Evolutionary conservation across 2,797 vertebrate genomes (phyloP).

Genomic region (Cryptoblepharus egeriae): DNA sequence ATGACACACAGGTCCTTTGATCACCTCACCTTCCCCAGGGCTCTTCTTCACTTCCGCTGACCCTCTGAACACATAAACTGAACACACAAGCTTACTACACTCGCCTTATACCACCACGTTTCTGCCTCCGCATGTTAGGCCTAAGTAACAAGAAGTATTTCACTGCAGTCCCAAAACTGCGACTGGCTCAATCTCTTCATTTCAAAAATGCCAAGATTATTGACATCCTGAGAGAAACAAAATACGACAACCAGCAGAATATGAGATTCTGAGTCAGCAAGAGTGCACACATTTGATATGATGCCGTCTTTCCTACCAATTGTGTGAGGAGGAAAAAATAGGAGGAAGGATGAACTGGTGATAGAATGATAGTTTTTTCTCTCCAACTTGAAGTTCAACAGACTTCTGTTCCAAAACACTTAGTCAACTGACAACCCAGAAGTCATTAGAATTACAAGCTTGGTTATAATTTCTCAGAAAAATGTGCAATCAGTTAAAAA

Average conservation of each 20-base stretch:
- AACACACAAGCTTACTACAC: conserved; percentile 43
- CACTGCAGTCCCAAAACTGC: conserved; percentile 44
- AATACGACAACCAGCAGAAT: conserved; percentile 34
- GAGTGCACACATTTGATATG: conserved; percentile 4
- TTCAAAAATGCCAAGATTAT: conserved; percentile 46
- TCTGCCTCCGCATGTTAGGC: conserved; percentile 46
- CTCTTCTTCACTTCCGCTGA: conserved; percentile 2
- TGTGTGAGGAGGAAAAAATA: conserved; percentile 40
- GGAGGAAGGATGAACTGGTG: conserved; percentile 13
- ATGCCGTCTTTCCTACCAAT: conserved; percentile 41
- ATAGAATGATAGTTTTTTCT: conserved; percentile 30
- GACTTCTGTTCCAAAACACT: conserved; percentile 20
- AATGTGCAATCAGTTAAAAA: neutral
- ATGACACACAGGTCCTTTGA: neutral
- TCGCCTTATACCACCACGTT: conserved; percentile 33
- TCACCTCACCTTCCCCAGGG: conserved; percentile 23
- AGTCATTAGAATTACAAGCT: conserved; percentile 34
- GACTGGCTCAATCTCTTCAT: conserved; percentile 35
- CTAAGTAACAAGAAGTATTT: conserved; percentile 51
- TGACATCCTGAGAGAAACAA: conserved; percentile 52
- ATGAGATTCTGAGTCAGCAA: conserved; percentile 43
- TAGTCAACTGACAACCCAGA: conserved; percentile 11
- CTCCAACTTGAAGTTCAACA: neutral
- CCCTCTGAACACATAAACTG: conserved; percentile 45
- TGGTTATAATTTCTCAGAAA: neutral